Base-by-base conservation (phyloP, 1,140 invertebrate genomes). In the Epicauta chinensis region DNA sequence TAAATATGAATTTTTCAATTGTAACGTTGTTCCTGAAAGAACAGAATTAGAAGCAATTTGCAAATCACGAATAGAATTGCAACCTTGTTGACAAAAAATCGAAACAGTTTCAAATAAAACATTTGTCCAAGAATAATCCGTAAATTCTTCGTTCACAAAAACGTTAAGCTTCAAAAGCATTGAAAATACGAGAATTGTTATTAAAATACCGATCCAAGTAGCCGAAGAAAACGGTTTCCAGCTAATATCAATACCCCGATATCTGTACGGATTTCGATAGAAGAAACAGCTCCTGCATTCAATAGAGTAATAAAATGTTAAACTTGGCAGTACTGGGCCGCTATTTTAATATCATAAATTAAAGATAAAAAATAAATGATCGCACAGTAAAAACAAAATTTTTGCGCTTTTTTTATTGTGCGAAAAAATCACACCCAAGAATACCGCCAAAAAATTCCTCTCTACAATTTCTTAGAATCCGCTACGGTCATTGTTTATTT, bases 271-370 rank as follows among this genome's bases (percentile, higher is more conserved):
- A 12, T 14, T 34, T 2, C 16, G 34, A 12, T 4, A 38, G 38
- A 47, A 47, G 34, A 47, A 47, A 38, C 45, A 37, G n/a, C 16
- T 47, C 35, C 45, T 47, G 38, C 7, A 10, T 34, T 16, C n/a
- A 10, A 38, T 13, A 5, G 9, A 3, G 13, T 1, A n/a, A 29
- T 37, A 4, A 4, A 2, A 5, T 2, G 4, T 23, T 7, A 7
- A 23, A 23, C 17, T 23, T 23, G 17, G 3, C 7, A 23, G 17
- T 4, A 23, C 17, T 23, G 17, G 17, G 3, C 17, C n/a, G n/a
- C n/a, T n/a, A n/a, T n/a, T n/a, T n/a, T n/a, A n/a, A n/a, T n/a
- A n/a, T n/a, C n/a, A n/a, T n/a, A n/a, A n/a, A n/a, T n/a, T n/a
- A n/a, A n/a, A n/a, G n/a, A n/a, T n/a, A n/a, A n/a, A n/a, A n/a